phyloP scores from a whole-genome alignment of 2,888 invertebrate species.

The Pachydiplax longipennis region DNA sequence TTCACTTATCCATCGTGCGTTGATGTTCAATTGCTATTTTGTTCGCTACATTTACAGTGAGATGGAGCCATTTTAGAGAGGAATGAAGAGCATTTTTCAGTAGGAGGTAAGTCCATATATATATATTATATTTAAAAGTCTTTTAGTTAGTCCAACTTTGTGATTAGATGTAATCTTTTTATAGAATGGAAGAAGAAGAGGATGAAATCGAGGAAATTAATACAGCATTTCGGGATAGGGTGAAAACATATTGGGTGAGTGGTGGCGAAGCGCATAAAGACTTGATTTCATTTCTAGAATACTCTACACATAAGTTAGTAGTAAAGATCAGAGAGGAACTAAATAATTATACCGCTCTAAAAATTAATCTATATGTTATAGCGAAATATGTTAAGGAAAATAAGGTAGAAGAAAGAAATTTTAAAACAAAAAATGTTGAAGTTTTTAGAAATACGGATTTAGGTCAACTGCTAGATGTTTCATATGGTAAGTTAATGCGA shows the following conservation, averaged over 20 bases:
- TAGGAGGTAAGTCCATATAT: too few relatives aligned
- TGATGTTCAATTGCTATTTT: too few relatives aligned
- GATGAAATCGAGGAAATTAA: not conserved
- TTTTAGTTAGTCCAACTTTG: too few relatives aligned
- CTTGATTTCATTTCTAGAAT: not conserved
- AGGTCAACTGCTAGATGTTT: not conserved
- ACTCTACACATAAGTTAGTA: not conserved
- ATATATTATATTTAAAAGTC: too few relatives aligned
- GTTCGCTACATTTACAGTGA: too few relatives aligned
- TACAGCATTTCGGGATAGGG: not conserved
- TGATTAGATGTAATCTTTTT: too few relatives aligned
- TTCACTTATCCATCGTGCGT: too few relatives aligned
- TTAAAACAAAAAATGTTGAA: not conserved
- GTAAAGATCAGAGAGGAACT: not conserved
- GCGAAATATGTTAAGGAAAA: too few relatives aligned
- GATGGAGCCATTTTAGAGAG: too few relatives aligned
- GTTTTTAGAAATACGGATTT: not conserved
- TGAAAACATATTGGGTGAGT: slow-evolving; percentile 8
- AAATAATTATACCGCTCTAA: not conserved
- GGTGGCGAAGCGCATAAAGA: not conserved
- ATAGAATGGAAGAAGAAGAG: not conserved
- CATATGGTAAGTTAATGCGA: not conserved
- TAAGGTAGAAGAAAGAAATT: too few relatives aligned
- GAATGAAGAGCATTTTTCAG: too few relatives aligned
- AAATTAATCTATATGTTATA: too few relatives aligned